Conservation (phyloP, 2,113 vertebrate species). For the Callopanchax toddi region DNA sequence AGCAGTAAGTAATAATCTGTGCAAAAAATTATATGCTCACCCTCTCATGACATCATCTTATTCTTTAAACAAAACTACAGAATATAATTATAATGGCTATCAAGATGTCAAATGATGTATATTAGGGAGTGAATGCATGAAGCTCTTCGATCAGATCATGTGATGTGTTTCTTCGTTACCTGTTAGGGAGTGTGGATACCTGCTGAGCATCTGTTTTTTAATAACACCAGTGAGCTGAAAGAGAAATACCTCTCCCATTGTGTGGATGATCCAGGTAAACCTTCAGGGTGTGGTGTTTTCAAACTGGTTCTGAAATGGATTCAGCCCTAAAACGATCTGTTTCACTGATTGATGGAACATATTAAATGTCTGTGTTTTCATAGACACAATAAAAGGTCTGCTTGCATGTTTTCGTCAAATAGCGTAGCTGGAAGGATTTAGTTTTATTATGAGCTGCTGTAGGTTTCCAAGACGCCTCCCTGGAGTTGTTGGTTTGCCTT, state of each 20-base stretch:
- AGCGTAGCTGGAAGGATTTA: not conserved
- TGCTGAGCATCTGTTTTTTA: not conserved
- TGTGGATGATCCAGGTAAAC: conserved; percentile 32
- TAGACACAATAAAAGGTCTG: conserved; percentile 8
- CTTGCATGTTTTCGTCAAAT: not conserved
- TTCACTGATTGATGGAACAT: conserved; percentile 2
- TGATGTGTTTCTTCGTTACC: conserved; percentile 5
- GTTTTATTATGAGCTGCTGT: no score
- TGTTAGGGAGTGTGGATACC: conserved; percentile 30
- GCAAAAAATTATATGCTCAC: not conserved
- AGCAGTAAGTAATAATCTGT: no score
- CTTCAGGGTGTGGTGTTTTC: conserved; percentile 49
- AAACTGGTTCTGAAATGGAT: conserved; percentile 64
- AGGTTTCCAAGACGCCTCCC: not conserved
- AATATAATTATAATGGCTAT: no score
- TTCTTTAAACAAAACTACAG: not conserved
- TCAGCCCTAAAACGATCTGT: conserved; percentile 18
- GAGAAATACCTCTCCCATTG: conserved; percentile 20
- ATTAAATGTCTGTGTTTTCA: conserved; percentile 15
- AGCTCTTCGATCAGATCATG: not conserved
- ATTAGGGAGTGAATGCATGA: not conserved
- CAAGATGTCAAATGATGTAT: no score
- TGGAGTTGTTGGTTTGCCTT: not conserved
- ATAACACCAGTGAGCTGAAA: conserved; percentile 13
- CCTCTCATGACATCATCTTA: not conserved